Base-by-base conservation (phyloP, 2,797 vertebrate species). In the Margarornis squamiger region DNA sequence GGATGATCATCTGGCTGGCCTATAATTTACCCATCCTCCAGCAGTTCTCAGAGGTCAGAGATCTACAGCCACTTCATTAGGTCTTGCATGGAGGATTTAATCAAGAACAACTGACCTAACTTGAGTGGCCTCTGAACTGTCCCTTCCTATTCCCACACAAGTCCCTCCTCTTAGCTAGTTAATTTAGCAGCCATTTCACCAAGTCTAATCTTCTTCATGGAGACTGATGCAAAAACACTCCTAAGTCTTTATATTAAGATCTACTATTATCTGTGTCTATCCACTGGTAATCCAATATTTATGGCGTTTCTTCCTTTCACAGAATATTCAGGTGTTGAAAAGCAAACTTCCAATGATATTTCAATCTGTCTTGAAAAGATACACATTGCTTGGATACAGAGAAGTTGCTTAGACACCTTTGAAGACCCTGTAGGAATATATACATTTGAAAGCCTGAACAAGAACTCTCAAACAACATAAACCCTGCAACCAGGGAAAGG, bases 281-380 rank as follows among this genome's bases (percentile, higher is more conserved):
- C 9, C 29, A 58, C 6, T 1, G 0, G 0, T 38, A 86, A 87
- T 82, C 26, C 29, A 27, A 22, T 1, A 0, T 43, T 70, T 76
- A 13, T 23, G 5, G 9, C 48, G 9, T 51, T 73, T 43, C 17
- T 68, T 20, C 8, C 4, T 65, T 74, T 66, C 86, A 51, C n/a
- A 83, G 57, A 79, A 77, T 10, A 51, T 12, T 86, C 27, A 43
- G 12, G 24, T 72, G 58, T 81, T 3, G 1, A 78, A 78, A 92
- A 63, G 6, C 73, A 92, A 82, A 71, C 29, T 27, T 79, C 29
- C 29, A 41, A 30, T 36, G 34, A 79, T 14, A 79, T 86, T 83
- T 83, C 18, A 63, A 4, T 67, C 39, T 32, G 2, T 82, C 26
- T 78, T 71, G 27, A 81, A 73, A 73, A 75, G 14, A 4, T 36